Percentiles rank a stretch among this genome's conserved stretches.
phyloP scores from a whole-genome alignment of 2,797 vertebrate species.

The Neosilurus hyrtlii region DNA sequence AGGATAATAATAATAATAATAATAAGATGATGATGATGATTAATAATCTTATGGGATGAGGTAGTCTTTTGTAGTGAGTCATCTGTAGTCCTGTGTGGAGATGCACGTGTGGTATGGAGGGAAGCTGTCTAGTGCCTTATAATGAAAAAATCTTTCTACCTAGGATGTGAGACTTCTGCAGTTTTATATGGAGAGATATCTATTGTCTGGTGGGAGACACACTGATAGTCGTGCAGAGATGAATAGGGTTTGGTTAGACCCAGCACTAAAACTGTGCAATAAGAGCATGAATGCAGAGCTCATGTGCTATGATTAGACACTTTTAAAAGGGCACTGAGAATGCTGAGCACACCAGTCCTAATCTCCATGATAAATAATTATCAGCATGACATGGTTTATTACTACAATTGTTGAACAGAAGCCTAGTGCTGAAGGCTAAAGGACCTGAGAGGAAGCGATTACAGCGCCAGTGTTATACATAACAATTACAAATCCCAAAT shows the following conservation, averaged over 20 bases:
- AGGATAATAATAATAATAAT: no score
- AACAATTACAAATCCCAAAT: constrained; percentile 34
- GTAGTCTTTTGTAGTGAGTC: neutral
- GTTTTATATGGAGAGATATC: neutral
- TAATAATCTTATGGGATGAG: neutral
- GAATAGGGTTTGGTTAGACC: constrained; percentile 4
- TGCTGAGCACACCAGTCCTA: constrained; percentile 28
- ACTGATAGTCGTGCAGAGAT: neutral
- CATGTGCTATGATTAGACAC: constrained; percentile 18
- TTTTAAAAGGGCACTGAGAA: constrained; percentile 35
- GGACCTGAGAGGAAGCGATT: constrained; percentile 43
- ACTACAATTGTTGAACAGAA: constrained; percentile 33
- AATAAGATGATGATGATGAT: no score
- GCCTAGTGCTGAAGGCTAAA: constrained; percentile 27
- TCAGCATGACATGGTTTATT: constrained; percentile 43
- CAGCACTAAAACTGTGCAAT: neutral
- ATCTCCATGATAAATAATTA: constrained; percentile 45
- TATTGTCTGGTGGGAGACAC: neutral
- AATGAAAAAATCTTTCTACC: neutral
- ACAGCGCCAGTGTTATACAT: constrained; percentile 18
- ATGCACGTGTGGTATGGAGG: neutral
- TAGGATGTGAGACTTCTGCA: neutral
- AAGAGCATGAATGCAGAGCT: neutral
- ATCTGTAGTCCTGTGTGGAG: neutral
- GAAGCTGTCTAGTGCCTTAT: constrained; percentile 2